These are phyloP conservation scores for Plectropomus leopardus DNA, from an alignment of 2,113 vertebrate species.

Conservation along the genomic window DNA sequence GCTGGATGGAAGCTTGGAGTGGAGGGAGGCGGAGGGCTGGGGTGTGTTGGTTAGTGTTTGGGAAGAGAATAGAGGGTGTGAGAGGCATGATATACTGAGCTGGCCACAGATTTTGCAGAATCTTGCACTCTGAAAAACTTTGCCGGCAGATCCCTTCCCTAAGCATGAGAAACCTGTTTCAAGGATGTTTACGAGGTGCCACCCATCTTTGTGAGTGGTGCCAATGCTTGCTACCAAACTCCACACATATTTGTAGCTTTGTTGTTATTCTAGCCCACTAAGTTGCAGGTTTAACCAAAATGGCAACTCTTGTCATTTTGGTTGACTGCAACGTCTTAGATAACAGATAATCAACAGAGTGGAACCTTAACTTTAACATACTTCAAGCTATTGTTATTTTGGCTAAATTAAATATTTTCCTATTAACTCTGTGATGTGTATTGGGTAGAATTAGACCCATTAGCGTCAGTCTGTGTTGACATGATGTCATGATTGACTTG, in stretches of 20 bases:
- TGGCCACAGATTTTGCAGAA: slow-evolving; percentile 80
- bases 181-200: slow-evolving; percentile 73
- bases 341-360: not conserved
- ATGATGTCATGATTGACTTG: slow-evolving; percentile 44
- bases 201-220: slow-evolving; percentile 61
- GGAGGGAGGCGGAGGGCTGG: slow-evolving; percentile 70
- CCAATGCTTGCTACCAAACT: slow-evolving; percentile 55
- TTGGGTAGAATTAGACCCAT: slow-evolving; percentile 66
- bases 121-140: slow-evolving; percentile 81
- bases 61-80: slow-evolving; percentile 82
- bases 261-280: slow-evolving; percentile 40
- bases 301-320: slow-evolving; percentile 13
- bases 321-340: not conserved
- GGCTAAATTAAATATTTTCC: slow-evolving; percentile 23
- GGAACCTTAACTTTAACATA: too few relatives aligned
- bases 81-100: slow-evolving; percentile 82
- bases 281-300: slow-evolving; percentile 50
- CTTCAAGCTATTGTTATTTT: slow-evolving; percentile 4
- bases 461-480: slow-evolving; percentile 69
- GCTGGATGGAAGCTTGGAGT: slow-evolving; percentile 78
- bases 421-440: slow-evolving; percentile 33
- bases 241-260: slow-evolving; percentile 51
- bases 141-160: slow-evolving; percentile 72
- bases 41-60: slow-evolving; percentile 75
- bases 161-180: slow-evolving; percentile 81